Conservation (phyloP, 2,113 vertebrate species). For the Carettochelys insculpta region DNA sequence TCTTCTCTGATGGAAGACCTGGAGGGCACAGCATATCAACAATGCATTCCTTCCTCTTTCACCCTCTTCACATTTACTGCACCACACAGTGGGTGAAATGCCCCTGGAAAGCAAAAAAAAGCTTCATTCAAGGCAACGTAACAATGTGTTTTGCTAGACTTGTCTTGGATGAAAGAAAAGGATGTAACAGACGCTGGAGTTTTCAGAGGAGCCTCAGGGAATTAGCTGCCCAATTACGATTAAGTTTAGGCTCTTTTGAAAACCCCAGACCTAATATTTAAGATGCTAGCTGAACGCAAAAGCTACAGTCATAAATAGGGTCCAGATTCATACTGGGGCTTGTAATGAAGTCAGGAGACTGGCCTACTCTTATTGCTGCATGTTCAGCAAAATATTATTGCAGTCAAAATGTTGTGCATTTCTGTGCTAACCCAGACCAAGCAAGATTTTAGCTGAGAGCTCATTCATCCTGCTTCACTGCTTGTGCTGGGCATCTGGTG, state of each 20-base stretch:
- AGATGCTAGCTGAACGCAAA: accelerated
- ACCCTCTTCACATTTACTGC: not conserved
- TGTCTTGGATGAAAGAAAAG: not conserved
- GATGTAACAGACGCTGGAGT: not conserved
- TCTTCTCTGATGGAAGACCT: not conserved
- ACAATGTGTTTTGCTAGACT: not conserved
- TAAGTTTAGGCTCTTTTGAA: not conserved
- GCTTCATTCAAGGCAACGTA: not conserved
- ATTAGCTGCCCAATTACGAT: not conserved
- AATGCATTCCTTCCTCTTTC: not conserved
- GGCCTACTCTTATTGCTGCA: accelerated
- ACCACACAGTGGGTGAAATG: not conserved
- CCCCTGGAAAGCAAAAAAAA: not conserved
- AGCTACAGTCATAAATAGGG: not conserved
- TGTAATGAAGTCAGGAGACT: accelerated
- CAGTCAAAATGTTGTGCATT: accelerated
- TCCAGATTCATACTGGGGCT: not conserved
- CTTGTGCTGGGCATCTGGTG: not conserved
- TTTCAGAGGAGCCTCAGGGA: not conserved
- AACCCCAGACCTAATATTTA: not conserved
- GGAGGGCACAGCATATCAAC: not conserved
- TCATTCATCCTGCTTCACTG: accelerated
- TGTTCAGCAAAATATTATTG: not conserved
- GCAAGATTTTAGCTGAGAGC: not conserved
- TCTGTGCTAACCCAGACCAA: accelerated